Conservation (phyloP, 1,140 invertebrate species). For the Apis cerana region DNA sequence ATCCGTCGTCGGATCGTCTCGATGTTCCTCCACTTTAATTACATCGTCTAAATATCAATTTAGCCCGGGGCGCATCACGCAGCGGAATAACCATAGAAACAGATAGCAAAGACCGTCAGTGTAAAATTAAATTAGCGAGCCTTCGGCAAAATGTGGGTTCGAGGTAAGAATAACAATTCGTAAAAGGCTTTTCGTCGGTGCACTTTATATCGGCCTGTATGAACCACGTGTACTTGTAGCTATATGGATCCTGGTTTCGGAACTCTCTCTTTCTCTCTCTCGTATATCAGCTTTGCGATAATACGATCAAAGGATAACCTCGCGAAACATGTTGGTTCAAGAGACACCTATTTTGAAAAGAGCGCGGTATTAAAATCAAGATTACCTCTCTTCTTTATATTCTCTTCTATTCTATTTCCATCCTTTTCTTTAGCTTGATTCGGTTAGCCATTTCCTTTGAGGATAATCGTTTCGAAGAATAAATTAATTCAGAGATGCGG, state of each 20-base stretch:
- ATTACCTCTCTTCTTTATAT: conserved; percentile 21
- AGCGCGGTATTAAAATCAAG: conserved; percentile 20
- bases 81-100: conserved; percentile 21
- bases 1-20: neutral
- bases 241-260: conserved; percentile 45
- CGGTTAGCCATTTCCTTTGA: neutral
- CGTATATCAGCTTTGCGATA: conserved; percentile 55
- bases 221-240: conserved; percentile 25
- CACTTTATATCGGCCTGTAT: conserved; percentile 50
- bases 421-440: neutral
- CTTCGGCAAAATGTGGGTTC: conserved; percentile 56
- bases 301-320: conserved; percentile 61
- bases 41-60: conserved; percentile 41
- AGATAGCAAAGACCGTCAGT: conserved; percentile 21
- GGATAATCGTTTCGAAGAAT: neutral
- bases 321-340: conserved; percentile 49
- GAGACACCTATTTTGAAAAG: conserved; percentile 27
- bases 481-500: neutral
- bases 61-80: conserved; percentile 5
- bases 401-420: neutral
- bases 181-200: conserved; percentile 38
- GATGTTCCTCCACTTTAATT: conserved; percentile 14
- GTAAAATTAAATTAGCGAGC: conserved; percentile 65
- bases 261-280: conserved; percentile 9
- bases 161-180: conserved; percentile 61